A percentile compares a stretch with the other conserved stretches of the same genome.
Evolutionary conservation across 2,888 invertebrate species (phyloP).

Genomic region (Tachina lurida): DNA sequence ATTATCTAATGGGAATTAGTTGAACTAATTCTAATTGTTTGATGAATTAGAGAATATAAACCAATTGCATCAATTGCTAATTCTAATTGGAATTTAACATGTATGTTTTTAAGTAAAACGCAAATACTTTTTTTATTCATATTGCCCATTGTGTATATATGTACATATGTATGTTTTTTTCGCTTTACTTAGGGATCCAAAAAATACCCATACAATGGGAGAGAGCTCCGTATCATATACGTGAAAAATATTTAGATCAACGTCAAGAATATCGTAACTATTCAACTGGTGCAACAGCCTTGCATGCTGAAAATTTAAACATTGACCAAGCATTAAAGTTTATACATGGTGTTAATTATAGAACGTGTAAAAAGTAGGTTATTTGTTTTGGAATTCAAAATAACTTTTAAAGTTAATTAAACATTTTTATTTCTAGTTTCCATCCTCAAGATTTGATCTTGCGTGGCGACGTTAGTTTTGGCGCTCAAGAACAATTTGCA

Average conservation of each 20-base stretch:
- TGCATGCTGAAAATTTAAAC: slow-evolving; percentile 88
- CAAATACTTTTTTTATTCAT: too few relatives aligned
- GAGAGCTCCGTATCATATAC: slow-evolving; percentile 87
- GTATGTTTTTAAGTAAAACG: too few relatives aligned
- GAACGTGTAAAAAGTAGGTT: slow-evolving; percentile 84
- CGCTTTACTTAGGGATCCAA: slow-evolving; percentile 88
- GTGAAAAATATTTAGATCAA: slow-evolving; percentile 89
- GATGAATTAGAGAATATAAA: too few relatives aligned
- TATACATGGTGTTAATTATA: slow-evolving; percentile 87
- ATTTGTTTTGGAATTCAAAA: background rate
- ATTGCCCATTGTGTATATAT: too few relatives aligned
- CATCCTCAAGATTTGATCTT: slow-evolving; percentile 89
- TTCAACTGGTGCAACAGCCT: slow-evolving; percentile 86
- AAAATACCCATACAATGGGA: slow-evolving; percentile 93
- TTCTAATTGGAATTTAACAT: too few relatives aligned
- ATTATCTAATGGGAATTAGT: too few relatives aligned
- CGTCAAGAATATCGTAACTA: slow-evolving; percentile 90
- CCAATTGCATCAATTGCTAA: too few relatives aligned
- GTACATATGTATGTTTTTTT: background rate
- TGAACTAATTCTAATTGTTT: too few relatives aligned
- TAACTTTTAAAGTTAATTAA: background rate
- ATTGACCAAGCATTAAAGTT: slow-evolving; percentile 91
- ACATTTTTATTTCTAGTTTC: slow-evolving; percentile 83
- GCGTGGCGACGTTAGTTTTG: slow-evolving; percentile 94
- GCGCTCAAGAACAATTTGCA: slow-evolving; percentile 93